Percentiles rank a stretch among this genome's conserved stretches.
These are phyloP conservation scores for Aleiodes sp. DNA, from an alignment of 1,140 invertebrate species.

Conservation along the genomic window DNA sequence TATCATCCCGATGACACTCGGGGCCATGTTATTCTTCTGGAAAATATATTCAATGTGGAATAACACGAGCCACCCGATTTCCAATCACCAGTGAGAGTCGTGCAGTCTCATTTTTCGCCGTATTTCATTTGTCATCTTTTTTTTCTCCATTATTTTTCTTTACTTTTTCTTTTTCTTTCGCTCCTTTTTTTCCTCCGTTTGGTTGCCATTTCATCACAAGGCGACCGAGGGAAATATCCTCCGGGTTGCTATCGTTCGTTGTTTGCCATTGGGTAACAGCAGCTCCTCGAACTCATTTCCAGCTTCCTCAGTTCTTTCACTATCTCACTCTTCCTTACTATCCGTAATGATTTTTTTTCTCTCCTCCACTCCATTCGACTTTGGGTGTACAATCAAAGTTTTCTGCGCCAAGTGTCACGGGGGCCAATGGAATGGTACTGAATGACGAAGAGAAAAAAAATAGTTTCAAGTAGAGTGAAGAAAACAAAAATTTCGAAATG, in stretches of 20 bases:
- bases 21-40: conserved; percentile 17
- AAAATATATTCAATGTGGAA: conserved; percentile 32
- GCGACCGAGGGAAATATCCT: background rate
- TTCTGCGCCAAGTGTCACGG: conserved; percentile 29
- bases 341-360: background rate
- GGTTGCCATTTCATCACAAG: conserved; percentile 4
- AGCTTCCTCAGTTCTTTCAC: background rate
- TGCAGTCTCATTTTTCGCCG: no score
- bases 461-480: background rate
- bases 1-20: background rate
- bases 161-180: conserved; percentile 9
- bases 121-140: no score
- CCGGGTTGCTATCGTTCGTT: background rate
- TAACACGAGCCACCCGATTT: conserved; percentile 30
- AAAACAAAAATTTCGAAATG: conserved; percentile 25
- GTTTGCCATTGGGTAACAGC: conserved; percentile 21
- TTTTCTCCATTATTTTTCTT: background rate
- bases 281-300: conserved; percentile 16
- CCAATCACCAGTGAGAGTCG: conserved; percentile 38
- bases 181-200: background rate
- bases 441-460: background rate
- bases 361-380: conserved; percentile 14
- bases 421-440: conserved; percentile 16
- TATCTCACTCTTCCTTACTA: conserved; percentile 17
- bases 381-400: conserved; percentile 43